Evolutionary conservation across 2,113 vertebrate species (phyloP).

Genomic region (Sphaerodactylus townsendi): DNA sequence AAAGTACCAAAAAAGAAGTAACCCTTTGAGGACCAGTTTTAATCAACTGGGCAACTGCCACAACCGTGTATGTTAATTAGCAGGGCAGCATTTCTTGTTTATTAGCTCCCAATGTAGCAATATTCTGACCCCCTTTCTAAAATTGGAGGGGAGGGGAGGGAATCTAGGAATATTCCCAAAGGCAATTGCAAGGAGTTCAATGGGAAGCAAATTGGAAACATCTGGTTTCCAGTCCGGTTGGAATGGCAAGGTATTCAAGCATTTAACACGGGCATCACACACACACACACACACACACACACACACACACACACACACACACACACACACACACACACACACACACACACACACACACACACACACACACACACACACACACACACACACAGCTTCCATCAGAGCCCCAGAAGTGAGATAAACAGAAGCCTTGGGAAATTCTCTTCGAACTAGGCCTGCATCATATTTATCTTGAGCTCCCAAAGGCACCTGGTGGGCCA

Average conservation of each 20-base stretch:
- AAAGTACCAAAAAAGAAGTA: not conserved
- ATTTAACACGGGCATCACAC: not conserved
- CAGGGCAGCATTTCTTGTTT: not conserved
- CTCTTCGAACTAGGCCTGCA: not conserved
- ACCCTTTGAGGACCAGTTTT: rapidly evolving
- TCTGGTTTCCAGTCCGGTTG: not conserved
- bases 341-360: no score
- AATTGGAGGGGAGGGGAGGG: not conserved
- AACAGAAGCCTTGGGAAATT: not conserved
- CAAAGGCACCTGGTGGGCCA: no score
- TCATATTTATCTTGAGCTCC: conserved; percentile 4
- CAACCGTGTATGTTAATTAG: not conserved
- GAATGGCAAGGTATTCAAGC: not conserved
- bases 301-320: no score
- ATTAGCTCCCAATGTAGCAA: rapidly evolving
- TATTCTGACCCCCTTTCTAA: conserved; percentile 17
- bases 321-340: no score
- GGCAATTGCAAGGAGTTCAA: not conserved
- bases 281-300: no score
- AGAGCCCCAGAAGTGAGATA: not conserved
- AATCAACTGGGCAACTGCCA: not conserved
- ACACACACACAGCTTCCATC: not conserved
- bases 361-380: no score
- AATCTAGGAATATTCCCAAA: not conserved
- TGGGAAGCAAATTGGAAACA: not conserved